Percentiles rank a stretch among this genome's conserved stretches.
phyloP scores from a whole-genome alignment of 2,113 vertebrate species.

The Otis tarda region DNA sequence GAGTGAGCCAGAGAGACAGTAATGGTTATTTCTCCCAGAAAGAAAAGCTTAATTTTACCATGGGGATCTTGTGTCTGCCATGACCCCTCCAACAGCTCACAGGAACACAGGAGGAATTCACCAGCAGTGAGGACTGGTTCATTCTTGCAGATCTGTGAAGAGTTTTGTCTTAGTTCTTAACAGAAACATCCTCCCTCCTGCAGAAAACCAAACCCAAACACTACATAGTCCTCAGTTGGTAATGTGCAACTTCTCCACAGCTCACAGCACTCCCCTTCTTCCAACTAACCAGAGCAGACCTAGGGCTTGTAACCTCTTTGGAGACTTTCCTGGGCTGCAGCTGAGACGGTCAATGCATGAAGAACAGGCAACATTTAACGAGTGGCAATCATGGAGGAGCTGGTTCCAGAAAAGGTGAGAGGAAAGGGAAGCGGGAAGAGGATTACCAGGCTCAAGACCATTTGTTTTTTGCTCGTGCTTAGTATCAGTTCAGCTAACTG shows the following conservation, averaged over 20 bases:
- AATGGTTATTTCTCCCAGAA: neutral
- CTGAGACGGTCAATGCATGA: neutral
- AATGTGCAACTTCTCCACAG: neutral
- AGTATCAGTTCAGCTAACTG: neutral
- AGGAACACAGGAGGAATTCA: neutral
- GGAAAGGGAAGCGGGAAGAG: neutral
- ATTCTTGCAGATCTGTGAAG: neutral
- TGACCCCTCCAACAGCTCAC: neutral
- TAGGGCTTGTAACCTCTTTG: neutral
- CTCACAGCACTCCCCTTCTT: neutral
- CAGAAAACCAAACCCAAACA: neutral
- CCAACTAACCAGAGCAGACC: neutral
- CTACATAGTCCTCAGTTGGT: neutral
- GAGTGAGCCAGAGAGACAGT: neutral
- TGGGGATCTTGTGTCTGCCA: neutral
- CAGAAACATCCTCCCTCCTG: neutral
- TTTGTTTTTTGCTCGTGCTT: neutral
- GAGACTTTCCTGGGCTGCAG: neutral
- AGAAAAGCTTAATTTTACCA: conserved; percentile 21
- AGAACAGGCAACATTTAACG: neutral
- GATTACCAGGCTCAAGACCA: neutral
- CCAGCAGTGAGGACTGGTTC: neutral
- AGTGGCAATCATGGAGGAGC: neutral
- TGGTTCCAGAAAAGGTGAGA: neutral
- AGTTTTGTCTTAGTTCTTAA: neutral